A percentile compares a stretch with the other conserved stretches of the same genome.
phyloP scores from a whole-genome alignment of 2,888 invertebrate species.

The Campoplex nolae region DNA sequence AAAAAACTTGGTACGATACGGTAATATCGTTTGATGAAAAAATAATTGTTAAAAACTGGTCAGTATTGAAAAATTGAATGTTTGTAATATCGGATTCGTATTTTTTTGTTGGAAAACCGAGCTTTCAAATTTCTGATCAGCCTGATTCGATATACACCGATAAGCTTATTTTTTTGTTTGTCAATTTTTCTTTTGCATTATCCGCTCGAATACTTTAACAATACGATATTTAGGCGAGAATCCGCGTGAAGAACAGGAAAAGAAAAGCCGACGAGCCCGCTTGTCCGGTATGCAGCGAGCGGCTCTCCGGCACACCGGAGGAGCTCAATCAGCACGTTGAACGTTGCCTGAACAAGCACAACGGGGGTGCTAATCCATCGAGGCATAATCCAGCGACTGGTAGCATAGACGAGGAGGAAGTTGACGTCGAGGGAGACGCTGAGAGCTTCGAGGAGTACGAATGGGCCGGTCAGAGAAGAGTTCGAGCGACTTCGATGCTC shows the following conservation, averaged over 20 bases:
- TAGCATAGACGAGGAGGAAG: constrained; percentile 90
- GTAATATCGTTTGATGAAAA: too few species aligned
- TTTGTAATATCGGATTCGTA: too few species aligned
- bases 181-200: constrained; percentile 14
- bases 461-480: constrained; percentile 95
- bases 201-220: constrained; percentile 21
- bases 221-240: constrained; percentile 80
- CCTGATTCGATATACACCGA: not conserved
- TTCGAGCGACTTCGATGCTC: constrained; percentile 90
- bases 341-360: constrained; percentile 87
- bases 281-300: constrained; percentile 94
- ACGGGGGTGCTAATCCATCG: constrained; percentile 89
- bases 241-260: constrained; percentile 88
- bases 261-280: constrained; percentile 88
- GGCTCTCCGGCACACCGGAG: constrained; percentile 87
- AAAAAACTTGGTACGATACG: too few species aligned
- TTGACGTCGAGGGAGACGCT: constrained; percentile 91
- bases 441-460: constrained; percentile 93
- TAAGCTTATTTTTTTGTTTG: not conserved
- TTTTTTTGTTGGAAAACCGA: too few species aligned
- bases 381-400: constrained; percentile 86
- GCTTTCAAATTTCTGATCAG: not conserved
- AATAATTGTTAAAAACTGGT: too few species aligned
- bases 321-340: constrained; percentile 91
- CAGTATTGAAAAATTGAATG: too few species aligned